These are phyloP conservation scores for Triplophysa rosa DNA, from an alignment of 2,113 vertebrate genomes.

Conservation along the genomic window DNA sequence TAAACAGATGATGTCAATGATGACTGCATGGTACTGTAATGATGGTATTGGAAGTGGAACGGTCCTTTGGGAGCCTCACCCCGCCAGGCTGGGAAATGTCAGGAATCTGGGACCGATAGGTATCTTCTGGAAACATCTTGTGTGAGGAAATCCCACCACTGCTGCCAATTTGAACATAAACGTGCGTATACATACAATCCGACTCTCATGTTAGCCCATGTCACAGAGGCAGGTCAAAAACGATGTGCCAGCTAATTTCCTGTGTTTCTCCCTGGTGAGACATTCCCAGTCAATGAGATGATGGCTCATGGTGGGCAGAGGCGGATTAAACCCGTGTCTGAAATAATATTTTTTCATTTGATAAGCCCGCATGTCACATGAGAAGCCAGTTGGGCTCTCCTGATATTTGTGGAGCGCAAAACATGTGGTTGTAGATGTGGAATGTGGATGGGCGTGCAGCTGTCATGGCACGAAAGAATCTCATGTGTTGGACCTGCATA, in stretches of 20 bases:
- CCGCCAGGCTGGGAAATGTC: constrained; percentile 4
- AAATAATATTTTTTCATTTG: constrained; percentile 55
- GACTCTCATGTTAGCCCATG: constrained; percentile 18
- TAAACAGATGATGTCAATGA: constrained; percentile 9
- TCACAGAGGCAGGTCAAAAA: constrained; percentile 60
- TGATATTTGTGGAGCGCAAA: constrained; percentile 40
- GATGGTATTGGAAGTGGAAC: too few relatives aligned
- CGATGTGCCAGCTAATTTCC: constrained; percentile 18
- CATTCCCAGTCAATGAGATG: constrained; percentile 17
- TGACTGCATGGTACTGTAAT: constrained; percentile 31
- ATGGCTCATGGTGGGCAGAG: constrained; percentile 38
- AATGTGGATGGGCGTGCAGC: constrained; percentile 36
- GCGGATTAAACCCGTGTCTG: constrained; percentile 39
- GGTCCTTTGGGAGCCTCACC: constrained; percentile 25
- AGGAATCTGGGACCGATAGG: constrained; percentile 51
- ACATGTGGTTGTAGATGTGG: constrained; percentile 24
- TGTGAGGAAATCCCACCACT: constrained; percentile 52
- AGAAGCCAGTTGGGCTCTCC: constrained; percentile 31
- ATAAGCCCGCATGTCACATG: constrained; percentile 39
- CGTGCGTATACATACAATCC: not conserved
- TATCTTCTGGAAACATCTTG: constrained; percentile 70
- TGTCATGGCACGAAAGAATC: not conserved
- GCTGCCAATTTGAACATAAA: constrained; percentile 9
- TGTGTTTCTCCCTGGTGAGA: not conserved
- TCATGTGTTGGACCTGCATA: not conserved